phyloP scores from a whole-genome alignment of 2,888 invertebrate genomes.

The Mythimna loreyi region DNA sequence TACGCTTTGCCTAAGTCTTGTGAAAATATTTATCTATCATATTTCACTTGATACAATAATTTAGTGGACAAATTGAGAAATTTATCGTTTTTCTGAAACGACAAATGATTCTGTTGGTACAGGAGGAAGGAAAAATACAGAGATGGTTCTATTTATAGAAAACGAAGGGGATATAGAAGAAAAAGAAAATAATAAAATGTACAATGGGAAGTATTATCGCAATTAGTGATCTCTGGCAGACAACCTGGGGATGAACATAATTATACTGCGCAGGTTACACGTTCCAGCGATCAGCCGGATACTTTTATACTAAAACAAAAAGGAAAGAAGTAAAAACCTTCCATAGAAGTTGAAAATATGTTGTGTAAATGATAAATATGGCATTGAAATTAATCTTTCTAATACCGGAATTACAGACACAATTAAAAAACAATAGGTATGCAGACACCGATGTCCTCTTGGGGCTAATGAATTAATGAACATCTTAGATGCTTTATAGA shows the following conservation, averaged over 20 bases:
- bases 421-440: no score
- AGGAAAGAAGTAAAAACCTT: constrained; percentile 5
- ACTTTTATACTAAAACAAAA: constrained; percentile 27
- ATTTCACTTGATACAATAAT: constrained; percentile 39
- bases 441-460: no score
- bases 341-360: background rate
- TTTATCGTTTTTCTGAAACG: constrained; percentile 25
- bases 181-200: constrained; percentile 11
- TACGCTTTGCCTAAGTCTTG: constrained; percentile 16
- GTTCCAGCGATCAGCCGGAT: constrained; percentile 24
- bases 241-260: constrained; percentile 24
- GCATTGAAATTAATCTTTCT: background rate
- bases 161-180: background rate
- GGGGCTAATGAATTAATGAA: no score
- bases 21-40: constrained; percentile 39
- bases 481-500: background rate
- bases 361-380: background rate
- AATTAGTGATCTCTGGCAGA: constrained; percentile 32
- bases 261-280: constrained; percentile 30
- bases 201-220: constrained; percentile 11
- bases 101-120: constrained; percentile 4
- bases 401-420: no score
- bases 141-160: constrained; percentile 10
- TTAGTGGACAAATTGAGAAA: constrained; percentile 34
- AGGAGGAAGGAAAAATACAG: constrained; percentile 7